Evolutionary conservation across 2,797 vertebrate species (phyloP), one percentile per base, ranked within the genome.

Genomic region (Hylomyscus alleni): DNA sequence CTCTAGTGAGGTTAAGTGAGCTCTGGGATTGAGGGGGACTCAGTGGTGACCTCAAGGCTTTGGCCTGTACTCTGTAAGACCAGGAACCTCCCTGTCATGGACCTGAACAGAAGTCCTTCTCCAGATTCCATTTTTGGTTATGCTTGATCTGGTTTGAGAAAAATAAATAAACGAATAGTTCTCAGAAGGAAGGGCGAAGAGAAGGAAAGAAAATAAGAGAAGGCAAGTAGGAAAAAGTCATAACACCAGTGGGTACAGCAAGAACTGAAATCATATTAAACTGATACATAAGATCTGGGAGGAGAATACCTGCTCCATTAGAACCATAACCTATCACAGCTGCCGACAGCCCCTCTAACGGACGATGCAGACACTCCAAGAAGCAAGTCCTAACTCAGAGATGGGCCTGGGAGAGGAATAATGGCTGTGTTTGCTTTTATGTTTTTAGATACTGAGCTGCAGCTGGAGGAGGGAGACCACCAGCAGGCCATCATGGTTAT

Each of bases 81-180:
- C 22, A n/a, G 54, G 34, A 58, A 24, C 85, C 76, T 31, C 80
- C 3, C 0, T 3, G 6, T 82, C 54, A 8, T 19, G 26, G 72
- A 54, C 91, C 34, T 44, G 34, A 47, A 24, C 6, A n/a, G 7
- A 80, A 58, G 50, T 87, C 62, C 52, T 88, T 76, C 58, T 72
- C 40, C 10, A 65, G 84, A 10, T 89, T 54, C 52, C 34, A 72
- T 44, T 82, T 82, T 93, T 47, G 72, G n/a, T 88, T 69, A 44
- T 54, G 62, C 58, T 40, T 89, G 9, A 22, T 85, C 14, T 60
- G 65, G 44, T 77, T 77, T 90, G 72, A 91, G 67, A 77, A 97
- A 87, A 86, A 85, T 44, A 83, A 84, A 83, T 11, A 90, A 72
- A 37, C 2, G 69, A 44, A 22, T 4, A 40, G 54, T 67, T 81